Evolutionary conservation across 2,888 invertebrate genomes (phyloP).

Genomic region (Limnephilus rhombicus): DNA sequence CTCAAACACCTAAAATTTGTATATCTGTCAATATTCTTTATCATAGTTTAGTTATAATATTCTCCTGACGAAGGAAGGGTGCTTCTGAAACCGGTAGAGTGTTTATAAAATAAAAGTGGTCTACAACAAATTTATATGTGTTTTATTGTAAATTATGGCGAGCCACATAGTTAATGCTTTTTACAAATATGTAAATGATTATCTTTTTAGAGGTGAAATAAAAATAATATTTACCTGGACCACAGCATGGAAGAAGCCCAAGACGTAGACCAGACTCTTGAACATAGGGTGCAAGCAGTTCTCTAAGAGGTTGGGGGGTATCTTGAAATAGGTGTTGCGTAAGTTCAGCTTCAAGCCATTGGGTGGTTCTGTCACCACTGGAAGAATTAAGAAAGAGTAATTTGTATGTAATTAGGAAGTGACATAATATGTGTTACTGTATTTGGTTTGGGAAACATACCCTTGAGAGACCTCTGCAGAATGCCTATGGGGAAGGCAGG

Average conservation of each 20-base stretch:
- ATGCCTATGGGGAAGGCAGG: slow-evolving; percentile 93
- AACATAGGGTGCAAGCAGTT: slow-evolving; percentile 87
- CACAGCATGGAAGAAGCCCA: slow-evolving; percentile 96
- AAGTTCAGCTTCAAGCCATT: slow-evolving; percentile 93
- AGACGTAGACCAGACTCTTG: slow-evolving; percentile 89
- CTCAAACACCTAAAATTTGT: too few relatives aligned
- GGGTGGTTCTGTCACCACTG: slow-evolving; percentile 95
- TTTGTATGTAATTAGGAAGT: background rate
- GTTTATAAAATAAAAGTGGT: too few relatives aligned
- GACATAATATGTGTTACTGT: background rate
- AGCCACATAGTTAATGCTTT: too few relatives aligned
- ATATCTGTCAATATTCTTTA: too few relatives aligned
- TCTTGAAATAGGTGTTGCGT: slow-evolving; percentile 92
- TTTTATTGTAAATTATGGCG: too few relatives aligned
- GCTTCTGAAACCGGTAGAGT: too few relatives aligned
- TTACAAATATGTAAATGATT: too few relatives aligned
- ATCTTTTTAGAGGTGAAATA: background rate
- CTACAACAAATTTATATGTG: too few relatives aligned
- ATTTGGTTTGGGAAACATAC: slow-evolving; percentile 70
- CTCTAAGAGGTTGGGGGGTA: slow-evolving; percentile 85
- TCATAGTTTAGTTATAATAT: too few relatives aligned
- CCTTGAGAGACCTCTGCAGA: slow-evolving; percentile 90
- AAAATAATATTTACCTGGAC: slow-evolving; percentile 80
- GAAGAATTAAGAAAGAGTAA: slow-evolving; percentile 42
- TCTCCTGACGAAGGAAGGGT: too few relatives aligned